Percentiles rank a stretch among this genome's conserved stretches.
phyloP scores from a whole-genome alignment of 2,888 invertebrate genomes.

The Tetanocera ferruginea region DNA sequence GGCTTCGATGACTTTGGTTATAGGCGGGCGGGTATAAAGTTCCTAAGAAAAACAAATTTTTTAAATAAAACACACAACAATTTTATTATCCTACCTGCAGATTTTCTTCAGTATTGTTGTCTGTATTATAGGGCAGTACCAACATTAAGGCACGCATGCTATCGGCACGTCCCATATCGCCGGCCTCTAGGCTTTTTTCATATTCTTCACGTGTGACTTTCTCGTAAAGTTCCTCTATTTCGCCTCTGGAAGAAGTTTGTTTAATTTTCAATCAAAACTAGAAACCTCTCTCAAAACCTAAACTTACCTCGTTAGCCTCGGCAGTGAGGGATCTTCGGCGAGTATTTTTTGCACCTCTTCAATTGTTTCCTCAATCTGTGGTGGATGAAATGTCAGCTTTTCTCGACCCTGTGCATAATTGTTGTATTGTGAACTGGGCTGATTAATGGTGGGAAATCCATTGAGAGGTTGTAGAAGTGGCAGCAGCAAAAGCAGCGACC shows the following conservation, averaged over 20 bases:
- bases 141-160: constrained; percentile 69
- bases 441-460: constrained; percentile 54
- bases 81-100: constrained; percentile 57
- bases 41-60: constrained; percentile 53
- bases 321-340: constrained; percentile 65
- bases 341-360: constrained; percentile 68
- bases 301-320: constrained; percentile 66
- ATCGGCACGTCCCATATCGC: constrained; percentile 67
- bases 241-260: constrained; percentile 58
- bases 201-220: constrained; percentile 69
- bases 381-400: constrained; percentile 57
- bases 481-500: constrained; percentile 46
- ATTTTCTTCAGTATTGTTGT: constrained; percentile 66
- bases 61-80: neutral
- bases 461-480: constrained; percentile 33
- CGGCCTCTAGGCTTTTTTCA: constrained; percentile 66
- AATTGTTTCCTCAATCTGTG: constrained; percentile 66
- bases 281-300: neutral
- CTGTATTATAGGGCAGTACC: constrained; percentile 68
- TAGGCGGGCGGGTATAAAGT: constrained; percentile 67
- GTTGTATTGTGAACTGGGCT: constrained; percentile 52
- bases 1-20: constrained; percentile 66
- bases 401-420: constrained; percentile 53
- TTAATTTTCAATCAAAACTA: neutral
- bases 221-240: constrained; percentile 70